Evolutionary conservation across 2,797 vertebrate species (phyloP).

Genomic region (Microchirus variegatus): DNA sequence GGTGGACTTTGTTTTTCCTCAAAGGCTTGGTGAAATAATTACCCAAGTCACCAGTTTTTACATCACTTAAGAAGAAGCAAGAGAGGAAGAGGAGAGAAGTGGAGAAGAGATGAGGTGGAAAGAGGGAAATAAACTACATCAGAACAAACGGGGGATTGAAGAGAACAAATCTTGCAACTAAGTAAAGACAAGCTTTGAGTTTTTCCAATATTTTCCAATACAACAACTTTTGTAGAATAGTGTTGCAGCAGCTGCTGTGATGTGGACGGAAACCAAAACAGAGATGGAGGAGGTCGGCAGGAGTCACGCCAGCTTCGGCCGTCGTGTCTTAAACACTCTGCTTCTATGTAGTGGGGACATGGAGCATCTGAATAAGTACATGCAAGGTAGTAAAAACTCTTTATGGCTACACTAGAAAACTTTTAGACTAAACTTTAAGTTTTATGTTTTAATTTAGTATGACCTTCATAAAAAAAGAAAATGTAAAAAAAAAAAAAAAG

Average conservation of each 20-base stretch:
- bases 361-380: slow-evolving; percentile 62
- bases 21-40: slow-evolving; percentile 29
- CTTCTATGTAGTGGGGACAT: slow-evolving; percentile 76
- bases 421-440: too few species aligned
- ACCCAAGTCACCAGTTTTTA: slow-evolving; percentile 42
- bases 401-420: background rate
- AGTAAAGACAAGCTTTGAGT: background rate
- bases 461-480: too few species aligned
- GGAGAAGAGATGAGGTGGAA: slow-evolving; percentile 13
- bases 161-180: background rate
- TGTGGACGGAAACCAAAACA: slow-evolving; percentile 57
- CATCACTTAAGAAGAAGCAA: slow-evolving; percentile 19
- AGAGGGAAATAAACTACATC: slow-evolving; percentile 1
- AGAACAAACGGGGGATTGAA: background rate
- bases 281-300: slow-evolving; percentile 38
- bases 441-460: too few species aligned
- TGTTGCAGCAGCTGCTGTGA: slow-evolving; percentile 23
- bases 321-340: slow-evolving; percentile 36
- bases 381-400: slow-evolving; percentile 68
- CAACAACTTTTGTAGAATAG: background rate
- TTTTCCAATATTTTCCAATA: background rate
- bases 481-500: background rate
- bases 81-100: background rate
- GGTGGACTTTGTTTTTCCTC: slow-evolving; percentile 49
- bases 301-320: slow-evolving; percentile 19